Evolutionary conservation across 2,113 vertebrate genomes (phyloP).

Genomic region (Myiagra hebetior): DNA sequence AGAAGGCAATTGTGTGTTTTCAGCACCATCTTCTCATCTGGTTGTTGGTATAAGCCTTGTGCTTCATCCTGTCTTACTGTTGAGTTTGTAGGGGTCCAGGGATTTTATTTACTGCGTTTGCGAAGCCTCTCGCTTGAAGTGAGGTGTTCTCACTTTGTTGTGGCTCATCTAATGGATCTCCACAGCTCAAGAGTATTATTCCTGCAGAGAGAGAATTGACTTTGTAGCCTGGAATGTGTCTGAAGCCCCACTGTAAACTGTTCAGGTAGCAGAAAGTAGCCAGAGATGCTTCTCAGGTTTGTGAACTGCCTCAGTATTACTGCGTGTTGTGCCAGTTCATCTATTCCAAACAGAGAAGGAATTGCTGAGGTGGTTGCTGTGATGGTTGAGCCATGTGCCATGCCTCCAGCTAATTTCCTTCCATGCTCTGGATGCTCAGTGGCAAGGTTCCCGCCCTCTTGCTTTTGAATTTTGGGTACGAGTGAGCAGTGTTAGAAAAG

Average conservation of each 20-base stretch:
- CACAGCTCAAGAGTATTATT: neutral
- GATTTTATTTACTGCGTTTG: neutral
- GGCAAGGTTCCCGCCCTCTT: neutral
- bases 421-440: fast-evolving
- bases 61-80: neutral
- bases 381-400: fast-evolving
- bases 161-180: neutral
- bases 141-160: neutral
- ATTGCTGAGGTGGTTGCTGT: neutral
- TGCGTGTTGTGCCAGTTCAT: fast-evolving
- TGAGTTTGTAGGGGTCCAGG: neutral
- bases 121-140: neutral
- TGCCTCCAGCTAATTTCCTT: neutral
- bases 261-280: neutral
- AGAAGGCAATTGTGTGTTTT: neutral
- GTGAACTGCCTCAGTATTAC: neutral
- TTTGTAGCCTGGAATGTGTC: neutral
- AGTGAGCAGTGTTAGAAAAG: neutral
- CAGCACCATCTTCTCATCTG: neutral
- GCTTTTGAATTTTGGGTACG: neutral
- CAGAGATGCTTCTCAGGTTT: neutral
- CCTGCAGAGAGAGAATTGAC: neutral
- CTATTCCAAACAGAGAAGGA: neutral
- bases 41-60: neutral
- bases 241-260: neutral